These are phyloP conservation scores for Drosophila oshimai DNA, from an alignment of 1,140 invertebrate genomes.

Conservation along the genomic window DNA sequence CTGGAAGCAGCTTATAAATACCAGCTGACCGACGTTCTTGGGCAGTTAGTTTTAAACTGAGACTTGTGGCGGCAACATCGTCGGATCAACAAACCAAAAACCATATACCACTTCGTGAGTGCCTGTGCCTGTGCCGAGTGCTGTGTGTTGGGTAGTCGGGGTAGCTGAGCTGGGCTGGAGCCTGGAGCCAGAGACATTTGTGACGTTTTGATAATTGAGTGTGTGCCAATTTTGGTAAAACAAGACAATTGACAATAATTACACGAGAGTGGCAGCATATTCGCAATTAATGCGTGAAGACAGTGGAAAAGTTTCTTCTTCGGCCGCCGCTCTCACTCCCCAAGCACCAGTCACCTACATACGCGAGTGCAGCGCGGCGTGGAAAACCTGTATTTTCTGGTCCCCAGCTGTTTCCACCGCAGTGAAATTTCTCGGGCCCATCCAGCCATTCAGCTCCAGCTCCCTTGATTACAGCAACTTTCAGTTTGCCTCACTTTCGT, in stretches of 20 bases:
- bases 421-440: constrained; percentile 56
- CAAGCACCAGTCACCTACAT: constrained; percentile 50
- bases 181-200: constrained; percentile 30
- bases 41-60: constrained; percentile 59
- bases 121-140: constrained; percentile 12
- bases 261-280: constrained; percentile 6
- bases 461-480: constrained; percentile 36
- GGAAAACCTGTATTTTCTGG: constrained; percentile 67
- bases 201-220: constrained; percentile 38
- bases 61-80: constrained; percentile 47
- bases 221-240: constrained; percentile 59
- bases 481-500: constrained; percentile 35
- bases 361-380: constrained; percentile 45
- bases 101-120: constrained; percentile 34
- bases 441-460: constrained; percentile 29
- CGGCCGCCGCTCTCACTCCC: constrained; percentile 10
- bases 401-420: constrained; percentile 47
- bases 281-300: constrained; percentile 64
- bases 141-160: neutral
- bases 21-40: constrained; percentile 46
- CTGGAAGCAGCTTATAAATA: constrained; percentile 64
- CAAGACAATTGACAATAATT: constrained; percentile 51
- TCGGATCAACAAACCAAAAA: constrained; percentile 6
- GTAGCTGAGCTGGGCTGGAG: constrained; percentile 1
- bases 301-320: constrained; percentile 61